Base-by-base conservation (phyloP, 2,113 vertebrate genomes). In the Lepidothrix coronata region DNA sequence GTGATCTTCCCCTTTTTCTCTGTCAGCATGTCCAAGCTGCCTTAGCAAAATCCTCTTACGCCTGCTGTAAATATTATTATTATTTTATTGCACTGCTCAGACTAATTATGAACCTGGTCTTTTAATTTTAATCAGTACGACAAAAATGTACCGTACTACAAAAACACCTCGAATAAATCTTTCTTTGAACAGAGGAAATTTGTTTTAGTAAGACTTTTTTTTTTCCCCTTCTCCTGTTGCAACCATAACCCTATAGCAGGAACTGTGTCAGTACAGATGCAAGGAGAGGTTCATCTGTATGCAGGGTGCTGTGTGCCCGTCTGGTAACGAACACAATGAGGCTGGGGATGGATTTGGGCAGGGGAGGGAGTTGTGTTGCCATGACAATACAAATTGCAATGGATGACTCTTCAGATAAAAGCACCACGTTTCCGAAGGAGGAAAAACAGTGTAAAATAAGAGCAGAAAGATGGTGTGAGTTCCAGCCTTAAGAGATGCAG, bases 291-390 rank as follows among this genome's bases (percentile, higher is more conserved):
- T 95, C 68, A 94, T 95, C 94, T 96, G 85, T 75, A 82, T 87
- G 84, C 87, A 73, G 12, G 3, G 6, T 39, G 86, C 76, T 80
- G 37, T 14, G 5, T 49, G 74, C 65, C 78, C 1, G 35, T 75
- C 82, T 95, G 77, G 28, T 68, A 39, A 43, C 13, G 6, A 82
- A 22, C 89, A 94, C 95, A 89, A 46, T 61, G 91, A 78, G 91
- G 16, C 51, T 71, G 11, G 39, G 55, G 59, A n/a, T 63, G 76
- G 70, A 79, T 43, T 84, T 86, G 85, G 95, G 63, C 70, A 67
- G 68, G 81, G 84, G 81, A 87, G 71, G 52, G 85, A 88, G 72
- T n/a, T 62, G 31, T 63, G 83, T 95, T 97, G 89, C 91, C 87
- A 92, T 96, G 92, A 65, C 92, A 78, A 82, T 90, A 44, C 23